Conservation (phyloP, 2,113 vertebrate species). For the Meriones unguiculatus region DNA sequence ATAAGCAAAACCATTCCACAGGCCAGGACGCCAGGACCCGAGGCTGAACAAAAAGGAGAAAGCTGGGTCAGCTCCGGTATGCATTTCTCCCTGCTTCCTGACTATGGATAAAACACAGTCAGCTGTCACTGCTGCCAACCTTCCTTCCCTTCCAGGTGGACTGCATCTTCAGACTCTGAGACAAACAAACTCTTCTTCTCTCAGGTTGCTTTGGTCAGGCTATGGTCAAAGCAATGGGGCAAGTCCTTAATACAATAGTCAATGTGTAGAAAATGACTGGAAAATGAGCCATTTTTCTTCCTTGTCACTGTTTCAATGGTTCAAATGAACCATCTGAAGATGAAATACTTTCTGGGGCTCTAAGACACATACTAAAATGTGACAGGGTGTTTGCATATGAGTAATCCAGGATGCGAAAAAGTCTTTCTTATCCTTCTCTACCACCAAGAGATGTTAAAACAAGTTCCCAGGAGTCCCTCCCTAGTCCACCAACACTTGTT, state of each 20-base stretch:
- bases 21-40: too few species aligned
- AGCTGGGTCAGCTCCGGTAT: background rate
- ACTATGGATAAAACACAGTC: background rate
- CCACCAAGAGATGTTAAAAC: slow-evolving; percentile 54
- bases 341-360: slow-evolving; percentile 63
- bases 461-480: slow-evolving; percentile 52
- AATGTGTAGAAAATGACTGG: slow-evolving; percentile 55
- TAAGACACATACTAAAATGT: slow-evolving; percentile 24
- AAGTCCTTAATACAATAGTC: background rate
- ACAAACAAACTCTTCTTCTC: background rate
- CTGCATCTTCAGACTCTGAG: background rate
- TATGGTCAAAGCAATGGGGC: background rate
- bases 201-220: background rate
- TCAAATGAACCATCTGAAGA: slow-evolving; percentile 62
- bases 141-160: background rate
- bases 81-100: background rate
- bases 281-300: slow-evolving; percentile 56
- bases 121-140: background rate
- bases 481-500: background rate
- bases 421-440: slow-evolving; percentile 30
- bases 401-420: slow-evolving; percentile 43
- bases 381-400: slow-evolving; percentile 51
- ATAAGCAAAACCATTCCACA: background rate
- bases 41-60: background rate
- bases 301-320: slow-evolving; percentile 62